Evolutionary conservation across 2,888 invertebrate genomes (phyloP).

Genomic region (Conus canariensis): DNA sequence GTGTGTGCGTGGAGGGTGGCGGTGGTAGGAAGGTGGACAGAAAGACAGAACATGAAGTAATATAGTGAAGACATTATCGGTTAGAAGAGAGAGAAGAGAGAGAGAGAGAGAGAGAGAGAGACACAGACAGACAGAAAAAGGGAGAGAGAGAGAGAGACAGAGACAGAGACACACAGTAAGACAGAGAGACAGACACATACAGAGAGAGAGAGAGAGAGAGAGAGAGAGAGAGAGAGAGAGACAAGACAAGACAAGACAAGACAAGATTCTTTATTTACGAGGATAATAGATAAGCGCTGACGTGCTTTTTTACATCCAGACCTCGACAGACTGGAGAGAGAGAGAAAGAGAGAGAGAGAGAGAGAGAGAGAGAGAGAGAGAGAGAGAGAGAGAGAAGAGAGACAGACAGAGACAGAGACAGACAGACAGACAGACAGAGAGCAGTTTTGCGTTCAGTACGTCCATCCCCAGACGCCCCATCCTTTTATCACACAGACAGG

Average conservation of each 20-base stretch:
- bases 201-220: constrained; percentile 35
- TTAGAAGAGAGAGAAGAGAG: constrained; percentile 8
- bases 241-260: background rate
- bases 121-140: background rate
- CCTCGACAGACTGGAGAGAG: background rate
- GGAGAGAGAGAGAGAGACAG: constrained; percentile 31
- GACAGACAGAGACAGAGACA: too few relatives aligned
- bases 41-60: background rate
- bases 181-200: constrained; percentile 31
- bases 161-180: constrained; percentile 37
- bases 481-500: too few relatives aligned
- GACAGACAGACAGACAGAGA: background rate
- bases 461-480: too few relatives aligned
- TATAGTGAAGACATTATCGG: too few relatives aligned
- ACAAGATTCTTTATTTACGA: background rate
- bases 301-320: background rate
- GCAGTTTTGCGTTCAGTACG: too few relatives aligned
- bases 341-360: too few relatives aligned
- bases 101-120: constrained; percentile 40
- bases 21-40: background rate
- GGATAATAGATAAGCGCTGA: background rate
- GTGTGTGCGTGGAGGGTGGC: too few relatives aligned
- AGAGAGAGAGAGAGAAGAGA: too few relatives aligned
- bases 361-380: background rate
- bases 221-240: constrained; percentile 34